Percentiles rank a stretch among this genome's conserved stretches.
Conservation (phyloP, 2,888 invertebrate genomes). For the Acanthosepion esculentum region DNA sequence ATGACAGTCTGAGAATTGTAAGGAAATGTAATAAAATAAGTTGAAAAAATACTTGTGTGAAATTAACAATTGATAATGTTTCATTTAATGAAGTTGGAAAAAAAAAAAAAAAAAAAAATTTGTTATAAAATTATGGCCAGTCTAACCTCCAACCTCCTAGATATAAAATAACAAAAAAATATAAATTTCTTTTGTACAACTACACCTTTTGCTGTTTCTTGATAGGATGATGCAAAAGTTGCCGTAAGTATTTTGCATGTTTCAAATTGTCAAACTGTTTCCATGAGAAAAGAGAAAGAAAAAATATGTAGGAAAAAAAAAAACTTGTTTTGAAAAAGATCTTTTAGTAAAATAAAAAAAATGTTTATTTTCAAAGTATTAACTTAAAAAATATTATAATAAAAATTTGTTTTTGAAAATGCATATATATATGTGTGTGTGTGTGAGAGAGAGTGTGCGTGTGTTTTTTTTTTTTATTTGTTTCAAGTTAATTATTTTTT, state of each 20-base stretch:
- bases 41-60: no score
- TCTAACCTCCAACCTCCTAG: neutral
- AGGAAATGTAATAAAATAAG: no score
- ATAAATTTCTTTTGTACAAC: neutral
- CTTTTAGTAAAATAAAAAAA: neutral
- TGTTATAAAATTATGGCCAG: no score
- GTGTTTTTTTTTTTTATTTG: neutral
- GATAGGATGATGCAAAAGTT: conserved; percentile 63
- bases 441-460: no score
- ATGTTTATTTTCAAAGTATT: no score
- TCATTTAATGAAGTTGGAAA: no score
- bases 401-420: no score
- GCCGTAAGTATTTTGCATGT: conserved; percentile 60
- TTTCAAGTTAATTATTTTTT: neutral
- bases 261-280: conserved; percentile 1
- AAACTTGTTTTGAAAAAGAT: neutral
- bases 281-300: neutral
- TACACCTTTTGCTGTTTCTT: conserved; percentile 45
- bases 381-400: no score
- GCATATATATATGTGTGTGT: no score
- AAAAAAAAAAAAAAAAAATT: no score
- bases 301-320: neutral
- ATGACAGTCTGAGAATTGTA: no score
- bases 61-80: no score
- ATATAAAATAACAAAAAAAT: neutral